Evolutionary conservation across 2,888 invertebrate genomes (phyloP).

Genomic region (Drosophila paracracens): DNA sequence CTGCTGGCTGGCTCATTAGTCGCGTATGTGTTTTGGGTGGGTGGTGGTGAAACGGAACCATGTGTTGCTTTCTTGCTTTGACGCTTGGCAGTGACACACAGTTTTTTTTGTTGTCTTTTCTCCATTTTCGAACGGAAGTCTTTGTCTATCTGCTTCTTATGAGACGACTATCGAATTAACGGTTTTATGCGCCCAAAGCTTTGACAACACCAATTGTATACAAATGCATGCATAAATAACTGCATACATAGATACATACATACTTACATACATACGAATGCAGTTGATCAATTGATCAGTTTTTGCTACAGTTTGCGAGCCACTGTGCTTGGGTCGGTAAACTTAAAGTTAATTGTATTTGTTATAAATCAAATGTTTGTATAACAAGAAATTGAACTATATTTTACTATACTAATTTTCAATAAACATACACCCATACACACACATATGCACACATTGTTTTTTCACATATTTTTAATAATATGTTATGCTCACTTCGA

Average conservation of each 20-base stretch:
- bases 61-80: not conserved
- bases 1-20: constrained; percentile 16
- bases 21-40: constrained; percentile 14
- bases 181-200: constrained; percentile 11
- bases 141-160: constrained; percentile 42
- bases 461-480: constrained; percentile 14
- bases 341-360: not conserved
- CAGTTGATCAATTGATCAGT: constrained; percentile 25
- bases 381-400: not conserved
- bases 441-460: not conserved
- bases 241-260: not conserved
- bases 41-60: constrained; percentile 5
- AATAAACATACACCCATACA: not conserved
- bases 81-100: constrained; percentile 26
- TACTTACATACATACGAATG: not conserved
- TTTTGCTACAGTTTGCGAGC: constrained; percentile 25
- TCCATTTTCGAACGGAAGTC: constrained; percentile 54
- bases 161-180: constrained; percentile 50
- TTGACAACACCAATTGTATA: not conserved
- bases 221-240: not conserved
- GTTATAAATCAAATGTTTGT: not conserved
- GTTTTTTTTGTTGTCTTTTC: constrained; percentile 18
- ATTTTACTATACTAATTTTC: not conserved
- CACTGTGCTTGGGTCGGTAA: constrained; percentile 22
- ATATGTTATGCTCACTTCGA: constrained; percentile 14